phyloP scores from a whole-genome alignment of 2,888 invertebrate genomes.

The Dinocampus coccinellae region DNA sequence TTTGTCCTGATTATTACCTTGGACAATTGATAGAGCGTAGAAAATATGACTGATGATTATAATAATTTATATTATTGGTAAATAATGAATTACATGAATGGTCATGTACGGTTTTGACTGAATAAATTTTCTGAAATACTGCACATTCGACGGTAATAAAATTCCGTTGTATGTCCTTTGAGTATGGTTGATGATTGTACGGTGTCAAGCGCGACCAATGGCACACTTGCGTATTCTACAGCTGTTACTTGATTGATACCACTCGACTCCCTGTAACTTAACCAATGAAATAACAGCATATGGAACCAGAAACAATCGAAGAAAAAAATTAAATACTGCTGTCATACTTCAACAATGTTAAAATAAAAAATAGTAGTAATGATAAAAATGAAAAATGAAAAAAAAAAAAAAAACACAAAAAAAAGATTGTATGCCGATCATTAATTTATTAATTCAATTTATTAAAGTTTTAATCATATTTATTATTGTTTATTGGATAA shows the following conservation, averaged over 20 bases:
- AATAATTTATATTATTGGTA: not conserved
- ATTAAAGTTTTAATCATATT: not conserved
- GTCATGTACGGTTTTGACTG: slow-evolving; percentile 23
- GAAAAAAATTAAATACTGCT: not conserved
- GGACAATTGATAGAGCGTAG: not conserved
- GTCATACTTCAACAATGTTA: not conserved
- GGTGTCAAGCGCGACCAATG: slow-evolving; percentile 42
- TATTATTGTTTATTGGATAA: not conserved
- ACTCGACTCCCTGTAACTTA: slow-evolving; percentile 20
- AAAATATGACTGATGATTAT: not conserved
- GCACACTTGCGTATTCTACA: slow-evolving; percentile 42
- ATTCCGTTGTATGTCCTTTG: slow-evolving; percentile 39
- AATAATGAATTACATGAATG: not conserved
- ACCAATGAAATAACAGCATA: not conserved
- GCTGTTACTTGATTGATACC: slow-evolving; percentile 35
- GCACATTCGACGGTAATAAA: slow-evolving; percentile 34
- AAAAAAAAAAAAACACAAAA: not conserved
- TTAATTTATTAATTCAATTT: not conserved
- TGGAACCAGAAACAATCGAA: not conserved
- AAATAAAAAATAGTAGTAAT: not conserved
- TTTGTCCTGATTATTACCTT: too few species aligned
- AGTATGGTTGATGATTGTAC: slow-evolving; percentile 41
- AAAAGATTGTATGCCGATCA: not conserved
- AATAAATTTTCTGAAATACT: not conserved
- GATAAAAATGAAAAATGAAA: too few species aligned